Percentiles rank a stretch among this genome's conserved stretches.
These are phyloP conservation scores for Euproctis similis DNA, from an alignment of 2,888 invertebrate species.

Conservation along the genomic window DNA sequence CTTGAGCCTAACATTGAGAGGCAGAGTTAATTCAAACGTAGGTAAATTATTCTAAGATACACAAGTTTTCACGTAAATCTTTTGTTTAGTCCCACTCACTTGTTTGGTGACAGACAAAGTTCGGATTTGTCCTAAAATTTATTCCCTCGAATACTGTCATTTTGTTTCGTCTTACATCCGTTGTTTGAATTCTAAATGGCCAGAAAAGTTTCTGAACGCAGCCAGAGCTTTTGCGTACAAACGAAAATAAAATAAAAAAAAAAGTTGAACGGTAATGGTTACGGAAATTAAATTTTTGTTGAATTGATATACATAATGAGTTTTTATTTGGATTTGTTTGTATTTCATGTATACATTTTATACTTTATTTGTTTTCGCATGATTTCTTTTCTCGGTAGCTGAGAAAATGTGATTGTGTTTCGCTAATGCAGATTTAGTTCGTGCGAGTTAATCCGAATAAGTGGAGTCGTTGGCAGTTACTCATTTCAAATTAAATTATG, in stretches of 20 bases:
- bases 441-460: conserved; percentile 4
- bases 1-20: conserved; percentile 10
- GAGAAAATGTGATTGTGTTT: conserved; percentile 5
- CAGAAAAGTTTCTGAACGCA: conserved; percentile 33
- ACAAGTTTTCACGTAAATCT: conserved; percentile 66
- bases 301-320: conserved; percentile 26
- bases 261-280: conserved; percentile 38
- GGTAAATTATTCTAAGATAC: conserved; percentile 53
- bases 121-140: conserved; percentile 67
- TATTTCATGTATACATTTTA: too few relatives aligned
- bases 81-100: conserved; percentile 57
- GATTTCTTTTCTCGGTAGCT: too few relatives aligned
- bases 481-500: conserved; percentile 13
- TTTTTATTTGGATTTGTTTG: conserved; percentile 16
- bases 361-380: too few relatives aligned
- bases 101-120: conserved; percentile 56
- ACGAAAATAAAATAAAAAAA: too few relatives aligned
- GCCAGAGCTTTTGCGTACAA: conserved; percentile 32
- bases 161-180: conserved; percentile 55
- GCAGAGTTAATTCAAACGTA: conserved; percentile 35
- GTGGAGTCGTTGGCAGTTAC: conserved; percentile 5
- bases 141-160: conserved; percentile 50
- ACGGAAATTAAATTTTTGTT: conserved; percentile 32
- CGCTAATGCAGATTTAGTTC: conserved; percentile 11
- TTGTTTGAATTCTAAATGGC: conserved; percentile 65